Base-by-base conservation (phyloP, 2,797 vertebrate genomes). In the Semaprochilodus insignis region DNA sequence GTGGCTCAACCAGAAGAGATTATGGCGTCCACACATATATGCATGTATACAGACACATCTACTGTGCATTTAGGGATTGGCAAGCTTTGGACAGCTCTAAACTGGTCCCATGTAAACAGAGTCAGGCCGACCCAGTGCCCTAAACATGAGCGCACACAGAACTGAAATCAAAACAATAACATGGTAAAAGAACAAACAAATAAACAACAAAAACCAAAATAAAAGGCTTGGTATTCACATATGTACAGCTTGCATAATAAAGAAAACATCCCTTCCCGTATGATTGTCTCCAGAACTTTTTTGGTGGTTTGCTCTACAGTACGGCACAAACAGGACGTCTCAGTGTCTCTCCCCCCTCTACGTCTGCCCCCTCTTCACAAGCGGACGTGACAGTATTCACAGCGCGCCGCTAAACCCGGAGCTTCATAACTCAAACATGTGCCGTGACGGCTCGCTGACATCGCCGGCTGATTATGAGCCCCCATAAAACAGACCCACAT, bases 201-300 rank as follows among this genome's bases (percentile, higher is more conserved):
- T 81, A 89, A 90, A 80, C 78, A 84, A 80, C 74, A 89, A 48
- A 79, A 86, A 85, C 3, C 31, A 31, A 31, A 31, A 31, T 31
- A 75, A 87, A 74, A 76, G 48, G 48, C 71, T 86, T 69, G 55
- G 80, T 55, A 69, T 90, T 89, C 86, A 89, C 83, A 89, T 69
- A 89, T 88, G 86, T 92, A 92, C 90, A 93, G 80, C 81, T 87
- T 87, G 81, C 84, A 88, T 85, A 79, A 63, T 44, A 51, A 65
- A 59, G 31, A 74, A 77, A 71, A 69, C 73, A 75, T 71, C 2
- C 6, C 74, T 65, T 65, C 81, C 52, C 60, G 19, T 76, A 76
- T 57, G 88, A 90, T 89, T 91, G 89, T 89, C 88, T 83, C 63
- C 70, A 21, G 54, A 77, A 23, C 74, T 80, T 85, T 85, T 85